Conservation (phyloP, 2,113 vertebrate species). For the Eublepharis macularius region DNA sequence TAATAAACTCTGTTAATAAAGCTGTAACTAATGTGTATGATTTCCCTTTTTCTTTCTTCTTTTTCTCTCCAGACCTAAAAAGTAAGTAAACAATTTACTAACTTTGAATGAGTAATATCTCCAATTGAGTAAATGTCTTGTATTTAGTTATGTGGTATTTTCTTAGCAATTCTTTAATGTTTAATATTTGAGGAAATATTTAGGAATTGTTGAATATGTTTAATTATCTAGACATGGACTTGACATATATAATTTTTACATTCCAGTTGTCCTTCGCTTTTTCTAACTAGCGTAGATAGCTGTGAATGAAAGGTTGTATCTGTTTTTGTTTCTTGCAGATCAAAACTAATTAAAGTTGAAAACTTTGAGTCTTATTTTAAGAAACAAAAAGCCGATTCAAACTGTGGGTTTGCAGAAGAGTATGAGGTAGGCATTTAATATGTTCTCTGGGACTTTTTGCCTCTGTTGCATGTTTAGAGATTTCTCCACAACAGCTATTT, state of each 20-base stretch:
- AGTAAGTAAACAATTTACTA: constrained; percentile 71
- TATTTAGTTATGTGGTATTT: neutral
- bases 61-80: constrained; percentile 73
- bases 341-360: constrained; percentile 82
- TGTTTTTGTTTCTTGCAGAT: constrained; percentile 62
- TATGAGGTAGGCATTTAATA: constrained; percentile 83
- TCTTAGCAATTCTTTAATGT: neutral
- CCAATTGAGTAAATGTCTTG: constrained; percentile 30
- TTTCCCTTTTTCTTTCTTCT: constrained; percentile 49
- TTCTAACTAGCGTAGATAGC: neutral
- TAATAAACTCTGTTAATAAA: constrained; percentile 51
- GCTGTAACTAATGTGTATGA: constrained; percentile 52
- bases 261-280: neutral
- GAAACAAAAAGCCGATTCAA: constrained; percentile 91
- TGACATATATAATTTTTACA: neutral
- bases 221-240: neutral
- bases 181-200: neutral
- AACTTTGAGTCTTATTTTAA: constrained; percentile 88
- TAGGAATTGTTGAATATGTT: neutral
- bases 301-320: neutral
- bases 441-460: neutral
- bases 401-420: constrained; percentile 95
- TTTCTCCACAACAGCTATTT: neutral
- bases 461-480: neutral
- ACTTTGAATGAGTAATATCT: neutral